Evolutionary conservation across 2,797 vertebrate genomes (phyloP).

Genomic region (Gymnocypris eckloni): DNA sequence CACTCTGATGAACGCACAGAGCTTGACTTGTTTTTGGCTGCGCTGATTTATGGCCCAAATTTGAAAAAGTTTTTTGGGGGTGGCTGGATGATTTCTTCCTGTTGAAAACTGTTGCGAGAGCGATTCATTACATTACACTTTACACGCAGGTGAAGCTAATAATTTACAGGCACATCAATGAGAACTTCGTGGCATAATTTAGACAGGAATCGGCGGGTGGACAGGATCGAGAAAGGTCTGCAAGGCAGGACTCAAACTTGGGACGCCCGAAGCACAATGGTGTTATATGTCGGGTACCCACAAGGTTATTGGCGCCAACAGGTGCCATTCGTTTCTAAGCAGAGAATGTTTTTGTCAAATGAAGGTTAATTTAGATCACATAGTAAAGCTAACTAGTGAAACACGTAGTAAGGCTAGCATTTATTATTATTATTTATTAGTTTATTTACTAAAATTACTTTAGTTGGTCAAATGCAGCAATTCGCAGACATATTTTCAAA

Average conservation of each 20-base stretch:
- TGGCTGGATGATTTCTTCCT: conserved; percentile 14
- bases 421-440: neutral
- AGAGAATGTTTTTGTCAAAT: no score
- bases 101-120: conserved; percentile 27
- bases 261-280: neutral
- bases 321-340: neutral
- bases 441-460: neutral
- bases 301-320: neutral
- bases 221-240: neutral
- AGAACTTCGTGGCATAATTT: neutral
- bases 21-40: conserved; percentile 44
- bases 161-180: conserved; percentile 1
- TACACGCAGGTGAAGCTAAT: conserved; percentile 8
- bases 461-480: neutral
- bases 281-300: neutral
- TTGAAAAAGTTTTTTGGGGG: conserved; percentile 18
- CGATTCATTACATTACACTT: conserved; percentile 24
- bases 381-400: neutral
- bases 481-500: neutral
- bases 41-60: conserved; percentile 44
- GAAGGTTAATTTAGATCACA: neutral
- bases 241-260: neutral
- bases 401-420: neutral
- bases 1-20: conserved; percentile 62
- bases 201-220: neutral